These are phyloP conservation scores for Podiceps cristatus DNA, from an alignment of 2,113 vertebrate genomes.

Conservation along the genomic window DNA sequence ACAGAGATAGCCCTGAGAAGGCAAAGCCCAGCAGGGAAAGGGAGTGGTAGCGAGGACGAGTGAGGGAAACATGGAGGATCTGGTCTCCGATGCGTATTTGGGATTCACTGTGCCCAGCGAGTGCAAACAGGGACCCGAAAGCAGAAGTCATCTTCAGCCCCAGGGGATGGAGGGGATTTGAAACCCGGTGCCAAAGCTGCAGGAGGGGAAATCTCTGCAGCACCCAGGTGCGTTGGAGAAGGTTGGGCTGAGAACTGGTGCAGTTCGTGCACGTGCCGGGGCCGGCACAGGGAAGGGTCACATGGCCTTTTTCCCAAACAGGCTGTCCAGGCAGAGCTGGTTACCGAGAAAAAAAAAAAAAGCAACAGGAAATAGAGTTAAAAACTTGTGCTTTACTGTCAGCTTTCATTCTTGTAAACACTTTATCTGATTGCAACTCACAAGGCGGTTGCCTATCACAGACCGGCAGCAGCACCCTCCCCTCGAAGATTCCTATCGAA, in stretches of 20 bases:
- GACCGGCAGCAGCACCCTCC: neutral
- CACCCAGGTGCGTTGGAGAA: fast-evolving
- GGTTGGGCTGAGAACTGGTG: neutral
- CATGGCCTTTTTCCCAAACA: fast-evolving
- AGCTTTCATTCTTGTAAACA: neutral
- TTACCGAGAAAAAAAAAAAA: neutral
- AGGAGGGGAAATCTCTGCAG: neutral
- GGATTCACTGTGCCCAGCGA: fast-evolving
- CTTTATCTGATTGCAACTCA: neutral
- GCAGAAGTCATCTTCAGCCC: neutral
- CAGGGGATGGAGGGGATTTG: neutral
- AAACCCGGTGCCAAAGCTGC: neutral
- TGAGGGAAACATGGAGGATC: fast-evolving
- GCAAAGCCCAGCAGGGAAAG: neutral
- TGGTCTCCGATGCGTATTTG: neutral
- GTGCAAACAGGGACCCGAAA: neutral
- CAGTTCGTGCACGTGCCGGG: fast-evolving
- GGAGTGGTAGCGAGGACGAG: neutral
- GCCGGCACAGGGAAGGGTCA: fast-evolving
- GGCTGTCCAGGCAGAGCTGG: neutral
- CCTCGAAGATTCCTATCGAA: neutral
- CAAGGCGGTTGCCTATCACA: neutral
- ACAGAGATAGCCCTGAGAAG: neutral
- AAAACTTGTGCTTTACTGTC: neutral
- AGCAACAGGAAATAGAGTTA: neutral